Evolutionary conservation across 1,140 invertebrate genomes (phyloP), one percentile per base, ranked within the genome.

Genomic region (Leptoteleia sp.): DNA sequence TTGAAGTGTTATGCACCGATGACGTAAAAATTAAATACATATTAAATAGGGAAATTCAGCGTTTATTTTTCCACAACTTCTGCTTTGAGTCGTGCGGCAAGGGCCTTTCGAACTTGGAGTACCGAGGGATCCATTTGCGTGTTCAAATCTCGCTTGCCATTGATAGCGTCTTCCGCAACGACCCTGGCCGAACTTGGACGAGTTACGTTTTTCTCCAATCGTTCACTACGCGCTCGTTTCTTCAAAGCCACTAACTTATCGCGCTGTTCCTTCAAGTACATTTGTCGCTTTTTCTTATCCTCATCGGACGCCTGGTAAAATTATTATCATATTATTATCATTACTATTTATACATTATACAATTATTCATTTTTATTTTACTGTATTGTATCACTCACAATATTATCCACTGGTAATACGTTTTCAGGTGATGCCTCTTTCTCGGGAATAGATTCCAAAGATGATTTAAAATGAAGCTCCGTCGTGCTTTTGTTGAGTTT

Each of bases 231-330:
- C 12, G 95, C 96, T 86, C 95, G 92, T 84, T 95, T 95, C 84
- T 98, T 98, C 80, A 98, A 84, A 11, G 94, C 94, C 22, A 98
- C 90, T 12, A 98, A 91, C 84, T 97, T 97, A 85, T 98, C 96
- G 17, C 97, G 91, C 86, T 97, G 96, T 40, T 94, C 91, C 22
- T 95, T 93, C 16, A 98, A 88, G 85, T 97, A 98, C 78, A 95
- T 92, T 82, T 96, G 94, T 0, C 96, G 91, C 55, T 93, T 93
- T 65, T 92, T 91, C n/a, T 97, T 88, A 80, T 98, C 96, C 48
- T 92, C 92, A 12, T 88, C 84, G 61, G 89, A 89, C 22, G 91
- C 85, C 86, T 72, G 8, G 4, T 3, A 25, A 25, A 25, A 25
- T 25, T 3, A 3, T 25, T 25, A 25, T 25, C 22, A 25, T 3